Conservation (phyloP, 1,140 invertebrate genomes). For the Brachionus plicatilis region DNA sequence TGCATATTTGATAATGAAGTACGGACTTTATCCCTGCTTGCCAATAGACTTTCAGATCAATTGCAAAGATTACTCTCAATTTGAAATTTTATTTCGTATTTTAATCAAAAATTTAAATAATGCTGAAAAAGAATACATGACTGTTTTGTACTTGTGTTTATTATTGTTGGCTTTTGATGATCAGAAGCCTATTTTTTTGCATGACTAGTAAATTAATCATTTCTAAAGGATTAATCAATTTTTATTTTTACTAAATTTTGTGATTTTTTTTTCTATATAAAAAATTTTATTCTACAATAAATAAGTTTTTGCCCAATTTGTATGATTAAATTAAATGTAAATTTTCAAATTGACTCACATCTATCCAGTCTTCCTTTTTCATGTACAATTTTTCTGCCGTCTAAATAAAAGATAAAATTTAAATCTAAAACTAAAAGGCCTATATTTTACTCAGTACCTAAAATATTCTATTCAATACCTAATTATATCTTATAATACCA, state of each 20-base stretch:
- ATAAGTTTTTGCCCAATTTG: too few species aligned
- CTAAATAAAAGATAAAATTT: neutral
- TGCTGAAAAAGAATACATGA: neutral
- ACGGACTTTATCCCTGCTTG: neutral
- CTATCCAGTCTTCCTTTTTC: neutral
- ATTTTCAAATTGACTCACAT: neutral
- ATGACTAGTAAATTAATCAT: neutral
- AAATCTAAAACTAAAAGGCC: too few species aligned
- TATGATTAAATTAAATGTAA: neutral
- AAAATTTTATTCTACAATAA: too few species aligned
- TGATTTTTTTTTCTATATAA: too few species aligned
- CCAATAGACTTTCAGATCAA: constrained; percentile 16
- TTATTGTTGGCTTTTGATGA: constrained; percentile 24
- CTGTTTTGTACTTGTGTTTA: neutral
- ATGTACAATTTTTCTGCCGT: neutral
- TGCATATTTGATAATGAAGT: constrained; percentile 28
- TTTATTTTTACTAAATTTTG: too few species aligned
- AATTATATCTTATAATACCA: too few species aligned
- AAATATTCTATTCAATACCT: too few species aligned
- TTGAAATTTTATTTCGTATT: constrained; percentile 19
- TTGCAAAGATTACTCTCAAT: neutral
- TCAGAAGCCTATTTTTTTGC: neutral
- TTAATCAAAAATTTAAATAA: constrained; percentile 19
- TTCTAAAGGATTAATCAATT: neutral
- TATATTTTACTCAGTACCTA: too few species aligned